phyloP scores from a whole-genome alignment of 2,113 vertebrate species.

The Chiloscyllium plagiosum region DNA sequence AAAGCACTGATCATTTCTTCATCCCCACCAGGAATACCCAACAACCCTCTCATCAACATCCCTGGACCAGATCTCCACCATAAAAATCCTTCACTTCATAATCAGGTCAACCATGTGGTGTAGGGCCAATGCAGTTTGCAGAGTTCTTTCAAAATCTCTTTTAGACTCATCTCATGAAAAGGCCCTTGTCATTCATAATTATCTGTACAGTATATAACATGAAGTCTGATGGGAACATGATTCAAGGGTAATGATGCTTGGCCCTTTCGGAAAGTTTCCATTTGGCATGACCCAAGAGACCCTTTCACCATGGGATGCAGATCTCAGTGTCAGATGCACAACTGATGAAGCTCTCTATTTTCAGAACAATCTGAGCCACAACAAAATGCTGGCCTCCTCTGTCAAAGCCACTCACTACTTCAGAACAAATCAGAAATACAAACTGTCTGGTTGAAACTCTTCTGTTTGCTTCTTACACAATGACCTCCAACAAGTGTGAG shows the following conservation, averaged over 20 bases:
- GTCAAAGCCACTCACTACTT: neutral
- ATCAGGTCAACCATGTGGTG: neutral
- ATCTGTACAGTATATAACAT: neutral
- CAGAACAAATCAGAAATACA: neutral
- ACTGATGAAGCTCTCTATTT: neutral
- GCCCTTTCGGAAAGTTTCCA: neutral
- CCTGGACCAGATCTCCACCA: neutral
- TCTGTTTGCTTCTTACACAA: no score
- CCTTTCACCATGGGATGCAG: neutral
- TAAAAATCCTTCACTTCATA: neutral
- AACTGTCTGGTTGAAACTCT: neutral
- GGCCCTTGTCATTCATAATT: neutral
- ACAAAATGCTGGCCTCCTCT: neutral
- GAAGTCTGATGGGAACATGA: neutral
- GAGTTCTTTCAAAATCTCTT: neutral
- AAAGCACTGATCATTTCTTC: neutral
- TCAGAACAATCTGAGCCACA: neutral
- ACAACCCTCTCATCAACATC: neutral
- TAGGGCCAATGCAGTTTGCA: no score
- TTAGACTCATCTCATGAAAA: neutral
- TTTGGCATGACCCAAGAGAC: neutral
- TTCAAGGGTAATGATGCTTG: neutral
- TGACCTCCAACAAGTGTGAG: neutral
- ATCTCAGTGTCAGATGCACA: neutral
- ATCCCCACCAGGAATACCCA: neutral